These are phyloP conservation scores for Uropetala carovei DNA, from an alignment of 2,888 invertebrate genomes.

Conservation along the genomic window DNA sequence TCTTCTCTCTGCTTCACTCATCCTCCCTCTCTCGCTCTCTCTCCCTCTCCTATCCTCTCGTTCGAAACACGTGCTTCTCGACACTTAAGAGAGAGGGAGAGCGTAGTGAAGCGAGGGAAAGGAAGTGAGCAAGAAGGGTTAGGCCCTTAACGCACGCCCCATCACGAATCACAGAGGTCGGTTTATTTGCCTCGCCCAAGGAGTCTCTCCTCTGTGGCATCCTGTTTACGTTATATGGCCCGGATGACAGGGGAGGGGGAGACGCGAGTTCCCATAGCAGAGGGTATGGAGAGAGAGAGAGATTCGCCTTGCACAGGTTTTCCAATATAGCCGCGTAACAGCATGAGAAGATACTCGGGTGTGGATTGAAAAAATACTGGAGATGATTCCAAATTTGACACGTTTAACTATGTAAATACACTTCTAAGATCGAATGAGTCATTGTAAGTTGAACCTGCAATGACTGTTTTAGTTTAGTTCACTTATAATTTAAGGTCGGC, in stretches of 20 bases:
- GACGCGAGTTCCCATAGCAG: no score
- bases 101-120: background rate
- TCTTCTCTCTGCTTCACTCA: background rate
- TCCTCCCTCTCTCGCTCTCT: no score
- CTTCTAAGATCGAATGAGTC: no score
- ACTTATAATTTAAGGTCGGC: no score
- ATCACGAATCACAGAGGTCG: background rate
- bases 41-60: background rate
- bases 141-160: background rate
- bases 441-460: no score
- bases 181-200: background rate
- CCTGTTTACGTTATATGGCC: conserved; percentile 1
- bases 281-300: background rate
- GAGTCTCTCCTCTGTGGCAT: background rate
- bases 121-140: background rate
- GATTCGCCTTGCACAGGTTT: no score
- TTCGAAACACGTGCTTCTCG: background rate
- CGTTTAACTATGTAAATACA: no score
- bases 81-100: background rate
- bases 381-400: no score
- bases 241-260: background rate
- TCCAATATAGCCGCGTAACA: no score
- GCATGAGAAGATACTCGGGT: no score
- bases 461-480: no score
- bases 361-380: no score